These are phyloP conservation scores for Spinibarbus caldwelli DNA, from an alignment of 2,797 vertebrate genomes.

Conservation along the genomic window DNA sequence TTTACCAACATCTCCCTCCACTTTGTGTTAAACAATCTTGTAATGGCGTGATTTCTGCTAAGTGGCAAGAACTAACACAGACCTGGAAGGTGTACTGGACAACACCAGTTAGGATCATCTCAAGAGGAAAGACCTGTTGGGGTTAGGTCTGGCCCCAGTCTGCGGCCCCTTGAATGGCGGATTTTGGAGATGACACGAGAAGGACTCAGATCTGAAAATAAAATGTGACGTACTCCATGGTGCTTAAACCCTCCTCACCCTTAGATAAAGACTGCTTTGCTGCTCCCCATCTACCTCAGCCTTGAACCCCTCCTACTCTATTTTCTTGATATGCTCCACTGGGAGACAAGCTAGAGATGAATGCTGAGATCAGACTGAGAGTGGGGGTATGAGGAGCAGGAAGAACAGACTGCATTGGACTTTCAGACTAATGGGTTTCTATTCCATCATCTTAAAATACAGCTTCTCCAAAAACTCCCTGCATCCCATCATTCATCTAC, in stretches of 20 bases:
- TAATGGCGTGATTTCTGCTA: background rate
- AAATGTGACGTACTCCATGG: slow-evolving; percentile 55
- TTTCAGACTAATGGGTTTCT: slow-evolving; percentile 25
- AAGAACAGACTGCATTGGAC: slow-evolving; percentile 9
- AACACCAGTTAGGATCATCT: background rate
- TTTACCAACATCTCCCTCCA: background rate
- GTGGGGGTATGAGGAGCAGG: background rate
- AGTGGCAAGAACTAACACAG: background rate
- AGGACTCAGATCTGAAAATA: slow-evolving; percentile 23
- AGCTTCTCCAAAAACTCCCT: slow-evolving; percentile 1
- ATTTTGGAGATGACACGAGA: slow-evolving; percentile 21
- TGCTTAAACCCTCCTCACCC: slow-evolving; percentile 51
- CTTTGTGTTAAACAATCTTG: background rate
- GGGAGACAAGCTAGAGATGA: slow-evolving; percentile 11
- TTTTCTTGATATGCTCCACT: slow-evolving; percentile 14
- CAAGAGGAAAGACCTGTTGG: slow-evolving; percentile 37
- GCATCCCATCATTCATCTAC: background rate
- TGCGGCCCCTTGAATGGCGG: slow-evolving; percentile 33
- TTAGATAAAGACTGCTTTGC: slow-evolving; percentile 31
- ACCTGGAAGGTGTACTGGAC: background rate
- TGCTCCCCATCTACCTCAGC: slow-evolving; percentile 33
- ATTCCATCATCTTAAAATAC: background rate
- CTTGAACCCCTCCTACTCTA: slow-evolving; percentile 36
- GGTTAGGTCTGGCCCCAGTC: slow-evolving; percentile 45
- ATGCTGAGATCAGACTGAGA: slow-evolving; percentile 23